Percentiles rank a stretch among this genome's conserved stretches.
Evolutionary conservation across 2,797 vertebrate genomes (phyloP).

Genomic region (Carapus acus): DNA sequence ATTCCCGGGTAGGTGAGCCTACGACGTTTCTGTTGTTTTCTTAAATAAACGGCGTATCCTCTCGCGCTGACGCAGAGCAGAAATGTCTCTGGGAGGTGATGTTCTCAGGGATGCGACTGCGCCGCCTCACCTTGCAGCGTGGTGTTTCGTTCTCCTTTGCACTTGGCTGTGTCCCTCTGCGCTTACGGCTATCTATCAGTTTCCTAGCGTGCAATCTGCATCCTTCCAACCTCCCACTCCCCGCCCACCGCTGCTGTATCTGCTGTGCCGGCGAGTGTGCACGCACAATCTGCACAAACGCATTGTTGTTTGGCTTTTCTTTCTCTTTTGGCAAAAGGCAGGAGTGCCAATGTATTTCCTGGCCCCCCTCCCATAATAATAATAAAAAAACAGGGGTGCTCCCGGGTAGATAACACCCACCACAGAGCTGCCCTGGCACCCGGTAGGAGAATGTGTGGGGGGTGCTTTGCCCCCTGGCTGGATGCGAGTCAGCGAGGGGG

Average conservation of each 20-base stretch:
- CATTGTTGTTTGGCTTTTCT: constrained; percentile 41
- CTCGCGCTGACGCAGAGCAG: constrained; percentile 26
- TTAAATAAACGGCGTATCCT: constrained; percentile 15
- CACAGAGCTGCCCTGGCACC: constrained; percentile 49
- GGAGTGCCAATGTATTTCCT: constrained; percentile 40
- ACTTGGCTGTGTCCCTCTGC: constrained; percentile 63
- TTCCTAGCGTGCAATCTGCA: constrained; percentile 71
- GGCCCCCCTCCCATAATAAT: constrained; percentile 46
- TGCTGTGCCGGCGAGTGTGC: constrained; percentile 37
- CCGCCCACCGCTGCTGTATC: constrained; percentile 59
- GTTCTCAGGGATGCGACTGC: constrained; percentile 48
- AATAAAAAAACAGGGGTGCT: constrained; percentile 63
- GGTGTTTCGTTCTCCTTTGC: constrained; percentile 61
- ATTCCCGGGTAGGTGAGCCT: constrained; percentile 5
- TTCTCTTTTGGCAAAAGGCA: constrained; percentile 36
- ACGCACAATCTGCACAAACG: constrained; percentile 24
- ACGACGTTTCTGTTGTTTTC: constrained; percentile 14
- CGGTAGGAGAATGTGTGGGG: constrained; percentile 53
- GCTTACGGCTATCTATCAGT: constrained; percentile 67
- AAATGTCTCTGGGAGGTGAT: constrained; percentile 41
- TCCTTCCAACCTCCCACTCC: constrained; percentile 66
- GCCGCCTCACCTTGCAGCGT: constrained; percentile 59
- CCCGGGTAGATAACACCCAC: constrained; percentile 57
- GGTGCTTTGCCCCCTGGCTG: constrained; percentile 64
- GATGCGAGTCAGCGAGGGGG: constrained; percentile 49